phyloP scores from a whole-genome alignment of 2,113 vertebrate genomes.

The Eretmochelys imbricata region DNA sequence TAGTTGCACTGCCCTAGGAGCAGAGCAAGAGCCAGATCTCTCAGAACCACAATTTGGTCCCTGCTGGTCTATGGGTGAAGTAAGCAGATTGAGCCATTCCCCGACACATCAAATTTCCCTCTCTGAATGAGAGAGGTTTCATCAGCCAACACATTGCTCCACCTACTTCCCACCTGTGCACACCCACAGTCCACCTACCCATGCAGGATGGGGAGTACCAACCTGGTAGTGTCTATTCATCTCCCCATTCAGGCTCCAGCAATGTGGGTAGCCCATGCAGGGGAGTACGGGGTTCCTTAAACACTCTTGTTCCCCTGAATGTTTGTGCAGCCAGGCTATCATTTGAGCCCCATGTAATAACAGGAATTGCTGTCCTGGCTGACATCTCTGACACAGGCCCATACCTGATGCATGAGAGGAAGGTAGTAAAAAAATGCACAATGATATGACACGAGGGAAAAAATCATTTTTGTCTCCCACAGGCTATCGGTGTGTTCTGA shows the following conservation, averaged over 20 bases:
- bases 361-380: not conserved
- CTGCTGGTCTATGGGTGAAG: not conserved
- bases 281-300: not conserved
- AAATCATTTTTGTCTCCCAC: not conserved
- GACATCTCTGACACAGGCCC: not conserved
- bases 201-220: not conserved
- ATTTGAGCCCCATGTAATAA: not conserved
- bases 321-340: not conserved
- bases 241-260: not conserved
- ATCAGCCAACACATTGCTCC: not conserved
- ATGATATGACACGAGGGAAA: not conserved
- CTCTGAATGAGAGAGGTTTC: not conserved
- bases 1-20: not conserved
- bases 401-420: not conserved
- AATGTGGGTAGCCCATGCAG: not conserved
- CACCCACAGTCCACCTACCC: not conserved
- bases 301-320: not conserved
- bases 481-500: conserved; percentile 12
- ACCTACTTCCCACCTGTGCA: not conserved
- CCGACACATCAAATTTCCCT: not conserved
- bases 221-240: not conserved
- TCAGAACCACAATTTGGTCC: not conserved
- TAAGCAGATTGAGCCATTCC: not conserved
- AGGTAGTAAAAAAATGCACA: not conserved
- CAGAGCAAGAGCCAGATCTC: not conserved